These are phyloP conservation scores for Thalassophryne amazonica DNA, from an alignment of 2,797 vertebrate species.

Conservation along the genomic window DNA sequence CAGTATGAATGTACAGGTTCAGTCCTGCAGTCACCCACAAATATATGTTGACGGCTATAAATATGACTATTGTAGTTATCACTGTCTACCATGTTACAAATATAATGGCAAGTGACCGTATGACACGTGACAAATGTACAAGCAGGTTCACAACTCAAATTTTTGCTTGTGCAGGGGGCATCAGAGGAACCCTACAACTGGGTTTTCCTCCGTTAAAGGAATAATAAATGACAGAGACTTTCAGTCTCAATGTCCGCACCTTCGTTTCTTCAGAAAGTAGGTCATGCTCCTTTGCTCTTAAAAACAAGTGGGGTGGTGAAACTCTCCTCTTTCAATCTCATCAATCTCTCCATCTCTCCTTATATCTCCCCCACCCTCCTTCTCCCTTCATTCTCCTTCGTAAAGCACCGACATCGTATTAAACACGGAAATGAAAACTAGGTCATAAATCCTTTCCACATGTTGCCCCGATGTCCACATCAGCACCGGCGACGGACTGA, in stretches of 20 bases:
- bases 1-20: too few relatives aligned
- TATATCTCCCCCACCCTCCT: slow-evolving; percentile 16
- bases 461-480: slow-evolving; percentile 73
- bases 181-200: too few relatives aligned
- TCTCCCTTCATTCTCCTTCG: slow-evolving; percentile 35
- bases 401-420: slow-evolving; percentile 60
- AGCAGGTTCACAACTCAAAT: too few relatives aligned
- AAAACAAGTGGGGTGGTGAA: slow-evolving; percentile 40
- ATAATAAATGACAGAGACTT: too few relatives aligned
- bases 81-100: too few relatives aligned
- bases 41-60: too few relatives aligned
- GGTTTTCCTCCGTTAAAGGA: too few relatives aligned
- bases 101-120: too few relatives aligned
- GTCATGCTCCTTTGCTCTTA: background rate
- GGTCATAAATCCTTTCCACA: slow-evolving; percentile 86
- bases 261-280: background rate
- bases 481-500: slow-evolving; percentile 70
- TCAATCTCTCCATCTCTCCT: slow-evolving; percentile 28
- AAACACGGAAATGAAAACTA: slow-evolving; percentile 83
- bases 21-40: too few relatives aligned
- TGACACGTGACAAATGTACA: too few relatives aligned
- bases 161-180: too few relatives aligned
- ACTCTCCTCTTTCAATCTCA: slow-evolving; percentile 3
- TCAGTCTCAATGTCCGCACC: slow-evolving; percentile 3
- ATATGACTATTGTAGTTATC: too few relatives aligned